Evolutionary conservation across 2,888 invertebrate genomes (phyloP).

Genomic region (Axea sp.): DNA sequence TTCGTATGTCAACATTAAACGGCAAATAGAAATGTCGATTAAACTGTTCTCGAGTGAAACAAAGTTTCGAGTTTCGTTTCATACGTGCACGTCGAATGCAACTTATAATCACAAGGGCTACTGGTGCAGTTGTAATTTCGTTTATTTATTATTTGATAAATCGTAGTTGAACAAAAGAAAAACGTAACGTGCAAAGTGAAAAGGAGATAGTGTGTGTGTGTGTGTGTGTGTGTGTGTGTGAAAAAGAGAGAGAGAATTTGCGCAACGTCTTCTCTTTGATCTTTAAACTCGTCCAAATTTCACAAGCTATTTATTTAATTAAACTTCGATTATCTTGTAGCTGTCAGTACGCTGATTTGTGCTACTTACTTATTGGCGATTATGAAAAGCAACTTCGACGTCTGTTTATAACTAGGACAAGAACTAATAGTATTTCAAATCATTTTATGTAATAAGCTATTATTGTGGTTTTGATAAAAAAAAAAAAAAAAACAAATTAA

Average conservation of each 20-base stretch:
- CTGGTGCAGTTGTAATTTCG: not conserved
- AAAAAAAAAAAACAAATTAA: no score
- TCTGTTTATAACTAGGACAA: not conserved
- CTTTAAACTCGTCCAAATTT: slow-evolving; percentile 9
- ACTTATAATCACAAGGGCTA: slow-evolving; percentile 13
- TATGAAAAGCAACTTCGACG: not conserved
- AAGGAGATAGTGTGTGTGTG: no score
- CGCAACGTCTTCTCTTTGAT: slow-evolving; percentile 6
- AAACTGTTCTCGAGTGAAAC: slow-evolving; percentile 41
- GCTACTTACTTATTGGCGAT: slow-evolving; percentile 17
- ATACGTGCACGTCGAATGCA: slow-evolving; percentile 13
- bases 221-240: no score
- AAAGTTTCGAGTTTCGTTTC: slow-evolving; percentile 44
- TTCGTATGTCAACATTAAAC: slow-evolving; percentile 34
- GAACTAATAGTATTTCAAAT: no score
- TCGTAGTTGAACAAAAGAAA: slow-evolving; percentile 2
- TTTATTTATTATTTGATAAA: slow-evolving; percentile 23
- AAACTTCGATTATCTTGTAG: slow-evolving; percentile 6
- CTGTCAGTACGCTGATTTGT: slow-evolving; percentile 23
- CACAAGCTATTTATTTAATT: slow-evolving; percentile 6
- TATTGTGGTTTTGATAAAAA: no score
- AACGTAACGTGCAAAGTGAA: no score
- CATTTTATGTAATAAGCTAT: no score
- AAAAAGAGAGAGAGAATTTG: not conserved
- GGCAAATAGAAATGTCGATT: slow-evolving; percentile 42